Evolutionary conservation across 1,140 invertebrate species (phyloP).

Genomic region (Trichonephila clavata): DNA sequence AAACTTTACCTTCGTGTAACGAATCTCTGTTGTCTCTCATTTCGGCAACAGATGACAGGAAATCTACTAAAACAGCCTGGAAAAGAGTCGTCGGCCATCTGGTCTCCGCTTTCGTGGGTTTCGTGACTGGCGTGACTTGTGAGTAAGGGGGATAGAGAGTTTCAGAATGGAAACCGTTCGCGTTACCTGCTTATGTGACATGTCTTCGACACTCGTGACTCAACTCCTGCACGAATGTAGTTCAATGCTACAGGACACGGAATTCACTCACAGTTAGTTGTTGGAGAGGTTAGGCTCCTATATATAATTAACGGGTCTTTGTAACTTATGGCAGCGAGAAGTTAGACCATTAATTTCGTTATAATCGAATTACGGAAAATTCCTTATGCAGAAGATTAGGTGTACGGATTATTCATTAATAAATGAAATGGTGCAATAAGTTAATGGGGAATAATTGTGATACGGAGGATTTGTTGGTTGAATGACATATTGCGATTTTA

Average conservation of each 20-base stretch:
- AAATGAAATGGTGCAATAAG: no score
- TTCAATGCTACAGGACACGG: constrained; percentile 49
- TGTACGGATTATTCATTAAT: no score
- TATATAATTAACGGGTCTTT: neutral
- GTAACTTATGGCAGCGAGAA: no score
- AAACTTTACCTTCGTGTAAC: neutral
- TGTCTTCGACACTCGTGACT: constrained; percentile 50
- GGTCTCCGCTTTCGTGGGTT: neutral
- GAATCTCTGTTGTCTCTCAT: neutral
- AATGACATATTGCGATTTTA: no score
- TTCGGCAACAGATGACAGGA: constrained; percentile 31
- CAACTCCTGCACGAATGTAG: constrained; percentile 28
- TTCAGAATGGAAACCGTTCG: constrained; percentile 26
- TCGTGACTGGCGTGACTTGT: constrained; percentile 10
- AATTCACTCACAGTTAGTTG: neutral
- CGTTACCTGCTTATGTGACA: constrained; percentile 34
- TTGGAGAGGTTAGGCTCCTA: neutral
- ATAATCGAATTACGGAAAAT: no score
- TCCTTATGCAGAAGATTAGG: no score
- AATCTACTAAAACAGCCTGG: neutral
- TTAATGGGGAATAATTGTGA: no score
- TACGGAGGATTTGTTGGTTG: no score
- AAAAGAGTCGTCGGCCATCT: neutral
- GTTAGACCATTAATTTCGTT: no score
- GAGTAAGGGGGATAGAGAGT: neutral